These are phyloP conservation scores for Diachasmimorpha longicaudata DNA, from an alignment of 1,140 invertebrate species.

Conservation along the genomic window DNA sequence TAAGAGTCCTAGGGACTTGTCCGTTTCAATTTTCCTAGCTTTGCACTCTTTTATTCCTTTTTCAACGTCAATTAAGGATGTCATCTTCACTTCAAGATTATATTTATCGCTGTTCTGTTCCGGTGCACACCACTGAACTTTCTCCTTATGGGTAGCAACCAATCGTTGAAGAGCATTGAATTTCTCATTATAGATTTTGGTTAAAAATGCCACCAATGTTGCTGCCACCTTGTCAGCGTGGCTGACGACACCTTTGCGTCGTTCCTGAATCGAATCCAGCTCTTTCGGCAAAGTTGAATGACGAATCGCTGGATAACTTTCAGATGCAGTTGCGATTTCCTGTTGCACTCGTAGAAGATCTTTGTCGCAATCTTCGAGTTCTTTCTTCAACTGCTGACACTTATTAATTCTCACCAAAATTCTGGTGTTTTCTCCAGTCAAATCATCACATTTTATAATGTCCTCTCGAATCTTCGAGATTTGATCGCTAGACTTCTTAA, in stretches of 20 bases:
- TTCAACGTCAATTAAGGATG: conserved; percentile 80
- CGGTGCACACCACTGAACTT: conserved; percentile 89
- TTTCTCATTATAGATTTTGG: conserved; percentile 88
- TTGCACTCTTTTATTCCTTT: conserved; percentile 74
- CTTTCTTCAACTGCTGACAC: conserved; percentile 73
- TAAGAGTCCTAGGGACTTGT: conserved; percentile 72
- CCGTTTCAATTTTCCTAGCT: conserved; percentile 69
- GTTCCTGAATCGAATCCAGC: conserved; percentile 76
- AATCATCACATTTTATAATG: conserved; percentile 89
- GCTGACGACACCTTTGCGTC: conserved; percentile 74
- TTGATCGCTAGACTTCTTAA: conserved; percentile 73
- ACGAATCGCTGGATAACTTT: conserved; percentile 79
- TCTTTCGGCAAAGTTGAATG: conserved; percentile 82
- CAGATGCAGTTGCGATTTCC: conserved; percentile 63
- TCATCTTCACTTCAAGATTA: conserved; percentile 90
- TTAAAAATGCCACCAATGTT: conserved; percentile 80
- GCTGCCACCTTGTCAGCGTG: conserved; percentile 83
- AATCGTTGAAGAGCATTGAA: conserved; percentile 80
- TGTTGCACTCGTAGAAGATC: conserved; percentile 68
- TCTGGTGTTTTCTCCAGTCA: conserved; percentile 85
- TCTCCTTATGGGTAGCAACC: conserved; percentile 81
- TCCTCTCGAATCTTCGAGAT: conserved; percentile 82
- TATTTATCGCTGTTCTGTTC: conserved; percentile 88
- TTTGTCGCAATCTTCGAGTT: conserved; percentile 68
- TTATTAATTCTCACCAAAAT: conserved; percentile 80